Evolutionary conservation across 2,888 invertebrate species (phyloP).

Genomic region (Cheiracanthium punctorium): DNA sequence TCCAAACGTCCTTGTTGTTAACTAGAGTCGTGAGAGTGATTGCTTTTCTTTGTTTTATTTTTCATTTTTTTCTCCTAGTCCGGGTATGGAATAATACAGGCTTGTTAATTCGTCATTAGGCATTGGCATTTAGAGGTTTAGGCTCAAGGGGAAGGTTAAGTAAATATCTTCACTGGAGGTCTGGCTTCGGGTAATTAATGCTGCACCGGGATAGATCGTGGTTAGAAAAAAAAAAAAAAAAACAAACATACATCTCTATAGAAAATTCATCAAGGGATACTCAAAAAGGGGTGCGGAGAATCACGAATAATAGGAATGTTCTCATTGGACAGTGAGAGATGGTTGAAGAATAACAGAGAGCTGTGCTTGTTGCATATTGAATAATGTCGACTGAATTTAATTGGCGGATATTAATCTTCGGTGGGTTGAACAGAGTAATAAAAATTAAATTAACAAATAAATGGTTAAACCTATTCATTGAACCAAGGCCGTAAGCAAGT

Average conservation of each 20-base stretch:
- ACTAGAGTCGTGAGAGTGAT: constrained; percentile 56
- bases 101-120: constrained; percentile 64
- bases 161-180: constrained; percentile 40
- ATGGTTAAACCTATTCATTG: too few relatives aligned
- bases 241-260: constrained; percentile 8
- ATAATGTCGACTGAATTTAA: background rate
- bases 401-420: background rate
- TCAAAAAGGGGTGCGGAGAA: background rate
- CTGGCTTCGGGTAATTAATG: constrained; percentile 1
- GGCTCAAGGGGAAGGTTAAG: background rate
- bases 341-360: background rate
- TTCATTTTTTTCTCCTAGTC: background rate
- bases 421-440: background rate
- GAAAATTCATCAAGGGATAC: background rate
- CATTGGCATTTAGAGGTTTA: background rate
- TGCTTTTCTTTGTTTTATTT: constrained; percentile 14
- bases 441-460: too few relatives aligned
- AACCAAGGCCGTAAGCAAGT: too few relatives aligned
- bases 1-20: constrained; percentile 59
- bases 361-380: background rate
- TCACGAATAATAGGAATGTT: background rate
- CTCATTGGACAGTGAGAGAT: background rate
- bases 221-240: background rate
- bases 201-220: background rate
- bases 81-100: background rate